These are phyloP conservation scores for Dicyrtoma fusca DNA, from an alignment of 2,888 invertebrate genomes.

Conservation along the genomic window DNA sequence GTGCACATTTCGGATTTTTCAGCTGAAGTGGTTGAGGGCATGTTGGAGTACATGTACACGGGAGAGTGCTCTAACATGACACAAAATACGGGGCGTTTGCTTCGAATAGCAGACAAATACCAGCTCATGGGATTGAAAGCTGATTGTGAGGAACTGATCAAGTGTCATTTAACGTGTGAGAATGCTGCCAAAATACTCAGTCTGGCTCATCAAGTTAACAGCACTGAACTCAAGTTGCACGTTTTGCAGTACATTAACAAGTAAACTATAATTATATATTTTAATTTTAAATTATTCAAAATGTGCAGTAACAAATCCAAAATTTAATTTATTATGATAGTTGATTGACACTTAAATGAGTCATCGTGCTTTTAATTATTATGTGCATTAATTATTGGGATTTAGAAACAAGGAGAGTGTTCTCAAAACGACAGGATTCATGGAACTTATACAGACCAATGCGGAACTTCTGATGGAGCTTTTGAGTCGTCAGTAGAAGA, in stretches of 20 bases:
- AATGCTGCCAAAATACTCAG: background rate
- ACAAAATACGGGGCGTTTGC: background rate
- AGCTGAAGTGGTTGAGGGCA: background rate
- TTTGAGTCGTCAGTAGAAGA: too few relatives aligned
- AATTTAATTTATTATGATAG: too few relatives aligned
- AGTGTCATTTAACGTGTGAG: background rate
- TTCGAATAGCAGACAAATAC: background rate
- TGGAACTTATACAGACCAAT: too few relatives aligned
- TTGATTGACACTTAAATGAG: too few relatives aligned
- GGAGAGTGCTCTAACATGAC: background rate
- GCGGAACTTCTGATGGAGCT: too few relatives aligned
- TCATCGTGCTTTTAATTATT: too few relatives aligned
- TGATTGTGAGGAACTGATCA: background rate
- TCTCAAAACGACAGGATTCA: too few relatives aligned
- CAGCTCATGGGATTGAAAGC: background rate
- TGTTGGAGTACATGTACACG: background rate
- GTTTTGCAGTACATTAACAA: background rate
- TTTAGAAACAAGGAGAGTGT: too few relatives aligned
- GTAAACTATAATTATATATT: background rate
- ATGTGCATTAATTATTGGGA: too few relatives aligned
- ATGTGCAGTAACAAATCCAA: too few relatives aligned
- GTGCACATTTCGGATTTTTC: background rate
- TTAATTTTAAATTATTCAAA: too few relatives aligned
- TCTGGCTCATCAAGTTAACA: background rate
- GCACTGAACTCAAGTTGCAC: background rate